A percentile compares a stretch with the other conserved stretches of the same genome.
Conservation (phyloP, 2,797 vertebrate species). For the Sorex maritimensis region DNA sequence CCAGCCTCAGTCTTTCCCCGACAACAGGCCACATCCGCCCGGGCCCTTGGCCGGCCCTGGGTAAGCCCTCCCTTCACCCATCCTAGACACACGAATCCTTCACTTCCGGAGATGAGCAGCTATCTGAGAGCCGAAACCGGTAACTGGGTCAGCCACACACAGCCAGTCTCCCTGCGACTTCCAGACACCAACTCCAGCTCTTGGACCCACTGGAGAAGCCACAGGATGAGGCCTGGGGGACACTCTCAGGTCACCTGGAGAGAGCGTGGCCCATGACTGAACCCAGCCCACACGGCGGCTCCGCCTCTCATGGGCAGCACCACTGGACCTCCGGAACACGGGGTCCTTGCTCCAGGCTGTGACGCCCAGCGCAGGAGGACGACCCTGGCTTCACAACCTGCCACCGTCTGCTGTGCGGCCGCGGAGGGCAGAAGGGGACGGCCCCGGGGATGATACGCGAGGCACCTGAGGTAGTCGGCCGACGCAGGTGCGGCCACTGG, state of each 20-base stretch:
- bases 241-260: accelerated
- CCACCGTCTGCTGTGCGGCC: background rate
- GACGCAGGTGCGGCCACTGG: background rate
- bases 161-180: background rate
- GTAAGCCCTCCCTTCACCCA: background rate
- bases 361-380: background rate
- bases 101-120: background rate
- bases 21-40: too few species aligned
- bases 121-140: background rate
- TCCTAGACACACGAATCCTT: background rate
- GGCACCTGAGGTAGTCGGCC: background rate
- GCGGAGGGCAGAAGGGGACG: background rate
- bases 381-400: background rate
- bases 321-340: background rate
- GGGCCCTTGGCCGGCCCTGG: too few species aligned
- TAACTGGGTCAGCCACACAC: background rate
- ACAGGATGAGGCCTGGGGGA: background rate
- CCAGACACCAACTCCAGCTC: too few species aligned
- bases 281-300: background rate
- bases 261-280: background rate
- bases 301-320: background rate
- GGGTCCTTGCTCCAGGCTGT: background rate
- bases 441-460: background rate
- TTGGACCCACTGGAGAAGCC: background rate
- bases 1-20: background rate